phyloP scores from a whole-genome alignment of 2,797 vertebrate genomes.

The Myripristis murdjan region DNA sequence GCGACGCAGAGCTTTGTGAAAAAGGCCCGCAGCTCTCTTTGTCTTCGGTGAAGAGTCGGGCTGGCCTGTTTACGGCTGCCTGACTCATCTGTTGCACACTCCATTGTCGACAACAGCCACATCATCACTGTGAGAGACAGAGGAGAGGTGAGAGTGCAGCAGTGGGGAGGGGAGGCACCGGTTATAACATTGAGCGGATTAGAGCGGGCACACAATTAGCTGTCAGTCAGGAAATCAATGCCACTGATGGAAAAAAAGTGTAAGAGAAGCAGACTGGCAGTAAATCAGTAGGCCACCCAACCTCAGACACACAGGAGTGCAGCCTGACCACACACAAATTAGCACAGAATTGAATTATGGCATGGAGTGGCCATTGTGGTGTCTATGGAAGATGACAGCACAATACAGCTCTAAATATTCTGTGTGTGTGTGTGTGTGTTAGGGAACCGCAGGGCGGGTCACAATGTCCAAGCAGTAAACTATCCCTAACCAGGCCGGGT shows the following conservation, averaged over 20 bases:
- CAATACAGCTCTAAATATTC: constrained; percentile 33
- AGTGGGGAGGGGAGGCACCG: constrained; percentile 29
- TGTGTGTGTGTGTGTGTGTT: constrained; percentile 37
- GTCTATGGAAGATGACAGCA: constrained; percentile 42
- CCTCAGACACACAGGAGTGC: constrained; percentile 29
- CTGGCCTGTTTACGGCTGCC: constrained; percentile 44
- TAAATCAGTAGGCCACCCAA: constrained; percentile 75
- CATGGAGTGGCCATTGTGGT: neutral
- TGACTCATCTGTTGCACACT: constrained; percentile 10
- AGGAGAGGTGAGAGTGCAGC: constrained; percentile 35
- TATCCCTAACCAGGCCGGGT: constrained; percentile 56
- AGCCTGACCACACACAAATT: constrained; percentile 47
- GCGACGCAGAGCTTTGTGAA: constrained; percentile 31
- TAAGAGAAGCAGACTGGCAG: constrained; percentile 12
- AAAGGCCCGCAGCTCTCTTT: constrained; percentile 28
- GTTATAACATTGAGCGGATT: constrained; percentile 16
- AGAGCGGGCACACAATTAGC: constrained; percentile 37
- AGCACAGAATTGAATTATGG: constrained; percentile 13
- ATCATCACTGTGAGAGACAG: constrained; percentile 27
- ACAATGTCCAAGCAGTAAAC: constrained; percentile 68
- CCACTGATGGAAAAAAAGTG: constrained; percentile 33
- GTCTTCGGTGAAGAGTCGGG: constrained; percentile 52
- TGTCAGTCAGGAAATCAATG: constrained; percentile 58
- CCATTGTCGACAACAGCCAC: constrained; percentile 52
- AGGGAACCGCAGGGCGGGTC: constrained; percentile 57